Evolutionary conservation across 2,113 vertebrate species (phyloP).

Genomic region (Psophia crepitans): DNA sequence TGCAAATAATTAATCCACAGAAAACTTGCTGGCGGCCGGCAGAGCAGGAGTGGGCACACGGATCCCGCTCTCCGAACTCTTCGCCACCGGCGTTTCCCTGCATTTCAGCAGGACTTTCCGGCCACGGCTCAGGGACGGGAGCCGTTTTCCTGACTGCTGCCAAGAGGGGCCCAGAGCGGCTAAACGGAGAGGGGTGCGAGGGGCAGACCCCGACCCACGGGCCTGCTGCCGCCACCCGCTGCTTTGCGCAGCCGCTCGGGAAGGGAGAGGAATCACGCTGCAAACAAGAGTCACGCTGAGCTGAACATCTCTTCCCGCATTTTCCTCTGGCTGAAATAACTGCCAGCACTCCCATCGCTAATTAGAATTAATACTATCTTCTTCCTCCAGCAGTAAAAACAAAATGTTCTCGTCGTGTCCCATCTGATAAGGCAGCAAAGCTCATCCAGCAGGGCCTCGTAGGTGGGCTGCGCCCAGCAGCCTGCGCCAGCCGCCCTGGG

Average conservation of each 20-base stretch:
- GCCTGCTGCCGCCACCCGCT: neutral
- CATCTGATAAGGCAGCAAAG: neutral
- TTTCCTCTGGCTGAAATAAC: neutral
- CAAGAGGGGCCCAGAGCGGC: neutral
- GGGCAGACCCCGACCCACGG: neutral
- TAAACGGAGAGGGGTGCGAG: rapidly evolving
- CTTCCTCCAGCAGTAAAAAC: neutral
- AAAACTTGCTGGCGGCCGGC: neutral
- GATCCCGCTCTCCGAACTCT: neutral
- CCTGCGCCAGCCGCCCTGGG: neutral
- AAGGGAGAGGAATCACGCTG: rapidly evolving
- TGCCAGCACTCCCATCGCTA: neutral
- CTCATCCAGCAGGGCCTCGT: neutral
- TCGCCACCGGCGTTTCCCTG: neutral
- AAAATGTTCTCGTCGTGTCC: neutral
- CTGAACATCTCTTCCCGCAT: neutral
- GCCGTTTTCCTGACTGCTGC: neutral
- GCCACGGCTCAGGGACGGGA: neutral
- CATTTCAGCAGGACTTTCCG: neutral
- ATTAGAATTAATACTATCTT: neutral
- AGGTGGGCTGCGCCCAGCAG: neutral
- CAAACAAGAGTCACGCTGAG: rapidly evolving
- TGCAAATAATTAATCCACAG: neutral
- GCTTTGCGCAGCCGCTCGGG: neutral
- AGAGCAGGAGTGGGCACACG: rapidly evolving